A percentile compares a stretch with the other conserved stretches of the same genome.
Evolutionary conservation across 2,888 invertebrate species (phyloP).

Genomic region (Pachymerium ferrugineum): DNA sequence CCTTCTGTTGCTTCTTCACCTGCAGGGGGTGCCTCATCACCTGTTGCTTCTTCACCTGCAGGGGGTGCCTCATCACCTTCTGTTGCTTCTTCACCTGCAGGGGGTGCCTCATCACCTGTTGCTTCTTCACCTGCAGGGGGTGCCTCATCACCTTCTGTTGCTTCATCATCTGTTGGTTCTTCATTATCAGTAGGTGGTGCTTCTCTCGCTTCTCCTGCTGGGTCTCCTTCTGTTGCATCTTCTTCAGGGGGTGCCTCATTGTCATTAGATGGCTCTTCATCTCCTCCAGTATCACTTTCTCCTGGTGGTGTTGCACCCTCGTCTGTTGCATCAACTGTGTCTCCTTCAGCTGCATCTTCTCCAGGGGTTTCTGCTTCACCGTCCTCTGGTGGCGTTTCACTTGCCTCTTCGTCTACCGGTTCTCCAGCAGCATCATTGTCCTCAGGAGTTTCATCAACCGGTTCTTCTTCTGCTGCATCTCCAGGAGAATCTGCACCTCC

Average conservation of each 20-base stretch:
- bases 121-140: neutral
- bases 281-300: neutral
- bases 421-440: too few relatives aligned
- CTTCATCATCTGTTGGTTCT: neutral
- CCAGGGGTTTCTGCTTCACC: neutral
- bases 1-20: too few relatives aligned
- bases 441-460: too few relatives aligned
- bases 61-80: too few relatives aligned
- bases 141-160: too few relatives aligned
- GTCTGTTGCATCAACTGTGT: neutral
- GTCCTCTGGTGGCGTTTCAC: neutral
- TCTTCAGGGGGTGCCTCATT: neutral
- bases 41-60: too few relatives aligned
- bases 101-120: neutral
- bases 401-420: neutral
- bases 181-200: too few relatives aligned
- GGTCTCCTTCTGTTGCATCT: neutral
- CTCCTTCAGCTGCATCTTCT: neutral
- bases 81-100: neutral
- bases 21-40: too few relatives aligned
- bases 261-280: too few relatives aligned
- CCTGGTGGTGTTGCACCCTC: neutral
- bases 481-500: neutral
- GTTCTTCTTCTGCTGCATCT: neutral
- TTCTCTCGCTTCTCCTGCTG: neutral